Evolutionary conservation across 2,888 invertebrate species (phyloP).

Genomic region (Dexiosoma caninum): DNA sequence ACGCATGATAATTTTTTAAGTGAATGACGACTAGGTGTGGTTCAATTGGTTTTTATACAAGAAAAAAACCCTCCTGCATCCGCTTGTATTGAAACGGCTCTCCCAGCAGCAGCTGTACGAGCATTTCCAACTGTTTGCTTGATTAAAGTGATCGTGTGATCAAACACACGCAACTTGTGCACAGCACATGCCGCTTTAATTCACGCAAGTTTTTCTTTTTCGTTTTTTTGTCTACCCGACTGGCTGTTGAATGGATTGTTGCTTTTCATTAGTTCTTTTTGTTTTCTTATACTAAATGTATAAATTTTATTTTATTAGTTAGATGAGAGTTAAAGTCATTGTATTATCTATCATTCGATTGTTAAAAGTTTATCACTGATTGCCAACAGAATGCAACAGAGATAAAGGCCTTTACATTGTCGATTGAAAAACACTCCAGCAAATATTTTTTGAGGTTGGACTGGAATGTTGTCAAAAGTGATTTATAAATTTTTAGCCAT

Average conservation of each 20-base stretch:
- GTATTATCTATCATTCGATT: slow-evolving; percentile 50
- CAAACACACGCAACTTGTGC: slow-evolving; percentile 64
- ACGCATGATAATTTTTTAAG: slow-evolving; percentile 51
- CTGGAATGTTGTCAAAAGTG: slow-evolving; percentile 43
- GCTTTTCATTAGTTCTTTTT: slow-evolving; percentile 1
- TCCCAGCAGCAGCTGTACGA: slow-evolving; percentile 3
- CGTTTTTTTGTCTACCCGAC: background rate
- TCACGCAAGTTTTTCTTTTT: slow-evolving; percentile 46
- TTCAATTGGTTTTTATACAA: slow-evolving; percentile 18
- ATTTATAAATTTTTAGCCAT: slow-evolving; percentile 27
- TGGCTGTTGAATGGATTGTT: slow-evolving; percentile 34
- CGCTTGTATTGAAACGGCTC: background rate
- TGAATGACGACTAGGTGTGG: slow-evolving; percentile 63
- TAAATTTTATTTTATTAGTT: slow-evolving; percentile 38
- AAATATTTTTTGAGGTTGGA: slow-evolving; percentile 28
- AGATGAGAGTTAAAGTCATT: slow-evolving; percentile 49
- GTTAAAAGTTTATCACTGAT: slow-evolving; percentile 60
- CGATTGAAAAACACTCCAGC: background rate
- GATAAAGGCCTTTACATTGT: slow-evolving; percentile 23
- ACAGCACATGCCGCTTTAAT: slow-evolving; percentile 63
- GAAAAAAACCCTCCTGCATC: background rate
- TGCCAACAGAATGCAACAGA: slow-evolving; percentile 15
- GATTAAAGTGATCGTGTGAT: slow-evolving; percentile 61
- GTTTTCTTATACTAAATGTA: background rate
- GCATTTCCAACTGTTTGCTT: slow-evolving; percentile 23